A percentile compares a stretch with the other conserved stretches of the same genome.
These are phyloP conservation scores for Lutjanus campechanus DNA, from an alignment of 2,797 vertebrate genomes.

Conservation along the genomic window DNA sequence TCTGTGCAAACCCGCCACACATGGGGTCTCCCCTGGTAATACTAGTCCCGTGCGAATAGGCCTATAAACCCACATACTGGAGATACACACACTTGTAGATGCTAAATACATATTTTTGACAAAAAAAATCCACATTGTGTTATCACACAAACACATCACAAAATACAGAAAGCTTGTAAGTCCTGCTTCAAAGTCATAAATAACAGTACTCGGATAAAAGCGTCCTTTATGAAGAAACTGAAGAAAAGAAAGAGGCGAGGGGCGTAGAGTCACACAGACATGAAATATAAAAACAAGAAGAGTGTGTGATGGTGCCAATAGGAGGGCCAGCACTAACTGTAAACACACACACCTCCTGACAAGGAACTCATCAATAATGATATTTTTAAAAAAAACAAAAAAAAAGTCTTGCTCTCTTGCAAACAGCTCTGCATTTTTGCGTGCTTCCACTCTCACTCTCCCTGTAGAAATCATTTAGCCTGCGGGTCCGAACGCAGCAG, in stretches of 20 bases:
- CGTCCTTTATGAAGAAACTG: conserved; percentile 41
- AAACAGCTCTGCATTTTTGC: conserved; percentile 68
- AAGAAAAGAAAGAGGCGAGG: conserved; percentile 18
- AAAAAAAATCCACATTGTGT: conserved; percentile 24
- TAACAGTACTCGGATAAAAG: conserved; percentile 46
- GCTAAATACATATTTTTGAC: conserved; percentile 16
- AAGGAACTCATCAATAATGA: conserved; percentile 80
- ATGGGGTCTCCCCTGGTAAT: no score
- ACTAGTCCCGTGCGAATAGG: no score
- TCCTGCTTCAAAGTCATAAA: conserved; percentile 50
- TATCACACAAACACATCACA: conserved; percentile 11
- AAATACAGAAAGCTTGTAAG: conserved; percentile 18
- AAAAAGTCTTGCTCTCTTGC: conserved; percentile 39
- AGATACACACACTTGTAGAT: conserved; percentile 17
- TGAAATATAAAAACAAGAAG: conserved; percentile 13
- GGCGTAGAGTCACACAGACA: conserved; percentile 9
- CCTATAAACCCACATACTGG: background rate
- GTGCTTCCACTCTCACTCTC: conserved; percentile 60
- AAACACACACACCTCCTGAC: conserved; percentile 71
- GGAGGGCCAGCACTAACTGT: conserved; percentile 51
- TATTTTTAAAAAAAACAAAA: conserved; percentile 28
- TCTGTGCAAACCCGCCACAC: no score
- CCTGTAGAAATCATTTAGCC: conserved; percentile 84
- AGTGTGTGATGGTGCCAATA: conserved; percentile 48
- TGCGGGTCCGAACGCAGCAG: conserved; percentile 79